These are phyloP conservation scores for Blastobasis lacticolella DNA, from an alignment of 2,888 invertebrate species.

Conservation along the genomic window DNA sequence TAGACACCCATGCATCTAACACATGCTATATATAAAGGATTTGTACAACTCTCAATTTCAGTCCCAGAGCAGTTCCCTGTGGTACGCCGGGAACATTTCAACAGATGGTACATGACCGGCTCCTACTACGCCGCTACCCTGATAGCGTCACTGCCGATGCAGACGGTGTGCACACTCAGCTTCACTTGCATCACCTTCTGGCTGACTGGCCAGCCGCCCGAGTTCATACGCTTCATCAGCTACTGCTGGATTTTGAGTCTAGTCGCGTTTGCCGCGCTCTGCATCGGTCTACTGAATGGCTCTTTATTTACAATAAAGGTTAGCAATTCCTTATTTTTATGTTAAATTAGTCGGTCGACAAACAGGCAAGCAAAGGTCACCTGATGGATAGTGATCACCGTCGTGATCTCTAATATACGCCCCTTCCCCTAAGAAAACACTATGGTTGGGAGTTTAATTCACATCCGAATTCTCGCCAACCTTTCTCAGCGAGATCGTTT, in stretches of 20 bases:
- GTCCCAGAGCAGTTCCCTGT: constrained; percentile 90
- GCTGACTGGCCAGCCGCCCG: constrained; percentile 90
- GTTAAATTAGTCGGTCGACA: background rate
- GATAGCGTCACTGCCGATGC: constrained; percentile 87
- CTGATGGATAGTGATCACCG: too few relatives aligned
- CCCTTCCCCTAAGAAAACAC: too few relatives aligned
- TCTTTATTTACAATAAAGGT: constrained; percentile 87
- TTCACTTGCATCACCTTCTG: constrained; percentile 88
- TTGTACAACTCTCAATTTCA: constrained; percentile 35
- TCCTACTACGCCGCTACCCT: constrained; percentile 88
- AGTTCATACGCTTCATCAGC: constrained; percentile 79
- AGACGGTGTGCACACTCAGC: constrained; percentile 81
- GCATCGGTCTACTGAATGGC: constrained; percentile 89
- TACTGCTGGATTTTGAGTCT: constrained; percentile 83
- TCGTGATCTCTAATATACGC: too few relatives aligned
- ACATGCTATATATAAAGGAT: background rate
- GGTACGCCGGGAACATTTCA: constrained; percentile 87
- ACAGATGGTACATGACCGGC: constrained; percentile 91
- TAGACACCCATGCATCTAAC: background rate
- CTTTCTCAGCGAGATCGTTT: too few relatives aligned
- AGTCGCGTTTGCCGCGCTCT: constrained; percentile 89
- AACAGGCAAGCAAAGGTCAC: background rate
- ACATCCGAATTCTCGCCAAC: too few relatives aligned
- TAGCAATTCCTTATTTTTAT: constrained; percentile 13
- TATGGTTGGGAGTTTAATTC: too few relatives aligned